Evolutionary conservation across 2,888 invertebrate genomes (phyloP), one percentile per base, ranked within the genome.

Genomic region (Ophonus ardosiacus): DNA sequence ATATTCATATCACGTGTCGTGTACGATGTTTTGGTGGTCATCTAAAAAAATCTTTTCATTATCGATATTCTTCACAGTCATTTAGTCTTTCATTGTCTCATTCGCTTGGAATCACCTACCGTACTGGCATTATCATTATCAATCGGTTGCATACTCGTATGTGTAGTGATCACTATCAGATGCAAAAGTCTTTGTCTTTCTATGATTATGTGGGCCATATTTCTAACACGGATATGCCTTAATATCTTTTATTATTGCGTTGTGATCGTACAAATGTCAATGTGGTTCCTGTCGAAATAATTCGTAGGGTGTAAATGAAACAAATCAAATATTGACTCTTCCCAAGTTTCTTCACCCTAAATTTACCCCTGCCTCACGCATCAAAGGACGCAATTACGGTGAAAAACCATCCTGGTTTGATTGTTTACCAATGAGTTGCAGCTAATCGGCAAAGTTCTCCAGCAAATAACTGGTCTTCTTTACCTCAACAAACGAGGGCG

Each of bases 331-430:
- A 51, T 51, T 51, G 43, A 51, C 43, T 51, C 43, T 51, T 13
- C 13, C 43, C 31, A 31, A 31, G 43, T 51, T 51, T 51, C 43
- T 51, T 51, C 43, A 5, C 43, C 43, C 43, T 51, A 51, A 51
- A 31, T 13, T 8, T 51, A 51, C 43, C 43, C 43, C 43, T 51
- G 8, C 10, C 43, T 51, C 43, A 51, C 63, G 63, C 63, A 24
- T 63, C 63, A 63, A 63, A 63, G 63, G 21, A 63, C 63, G 63
- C 13, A 63, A 63, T 63, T 63, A 63, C 13, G 63, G 59, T 17
- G 63, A 24, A 21, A 63, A 63, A 21, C 63, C 21, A 17, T 15
- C 13, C 18, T 21, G 59, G 59, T 15, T 10, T 24, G 63, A 21
- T 63, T 21, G 63, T 63, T 63, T 63, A 24, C 63, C 63, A 18